These are phyloP conservation scores for Caenorhabditis becei DNA, from an alignment of 2,888 invertebrate species.

Conservation along the genomic window DNA sequence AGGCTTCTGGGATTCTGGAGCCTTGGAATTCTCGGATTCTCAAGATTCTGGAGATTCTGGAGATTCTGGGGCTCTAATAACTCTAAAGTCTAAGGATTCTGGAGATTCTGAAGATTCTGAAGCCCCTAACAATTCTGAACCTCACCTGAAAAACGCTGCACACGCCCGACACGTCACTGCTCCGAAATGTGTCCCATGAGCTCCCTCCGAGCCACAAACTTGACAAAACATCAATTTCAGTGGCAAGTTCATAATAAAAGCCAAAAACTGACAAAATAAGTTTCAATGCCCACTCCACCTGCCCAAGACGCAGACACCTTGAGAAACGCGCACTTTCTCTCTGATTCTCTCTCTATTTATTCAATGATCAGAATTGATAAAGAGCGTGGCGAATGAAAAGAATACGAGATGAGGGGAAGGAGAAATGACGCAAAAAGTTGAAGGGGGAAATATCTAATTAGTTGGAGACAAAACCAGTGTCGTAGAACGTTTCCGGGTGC, in stretches of 20 bases:
- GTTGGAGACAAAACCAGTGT: slow-evolving; percentile 30
- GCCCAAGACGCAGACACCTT: neutral
- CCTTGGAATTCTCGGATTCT: too few species aligned
- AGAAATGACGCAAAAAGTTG: neutral
- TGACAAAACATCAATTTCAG: neutral
- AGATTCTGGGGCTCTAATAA: too few species aligned
- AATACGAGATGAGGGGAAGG: slow-evolving; percentile 22
- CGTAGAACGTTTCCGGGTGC: slow-evolving; percentile 47
- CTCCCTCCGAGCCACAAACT: slow-evolving; percentile 20
- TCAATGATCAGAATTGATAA: neutral
- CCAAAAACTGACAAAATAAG: neutral
- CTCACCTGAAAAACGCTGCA: slow-evolving; percentile 50
- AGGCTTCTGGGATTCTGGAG: too few species aligned
- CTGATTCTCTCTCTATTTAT: slow-evolving; percentile 13
- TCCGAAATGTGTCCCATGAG: slow-evolving; percentile 44
- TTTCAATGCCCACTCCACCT: neutral
- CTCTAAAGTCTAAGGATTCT: too few species aligned
- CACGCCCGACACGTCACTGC: slow-evolving; percentile 42
- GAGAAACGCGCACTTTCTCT: neutral
- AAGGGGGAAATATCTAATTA: too few species aligned
- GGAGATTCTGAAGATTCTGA: too few species aligned
- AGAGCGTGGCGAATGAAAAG: neutral
- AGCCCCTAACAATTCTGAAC: neutral
- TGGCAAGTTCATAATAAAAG: neutral
- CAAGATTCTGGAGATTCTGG: too few species aligned